Percentiles rank a stretch among this genome's conserved stretches.
These are phyloP conservation scores for Tympanuchus pallidicinctus DNA, from an alignment of 2,113 vertebrate genomes.

Conservation along the genomic window DNA sequence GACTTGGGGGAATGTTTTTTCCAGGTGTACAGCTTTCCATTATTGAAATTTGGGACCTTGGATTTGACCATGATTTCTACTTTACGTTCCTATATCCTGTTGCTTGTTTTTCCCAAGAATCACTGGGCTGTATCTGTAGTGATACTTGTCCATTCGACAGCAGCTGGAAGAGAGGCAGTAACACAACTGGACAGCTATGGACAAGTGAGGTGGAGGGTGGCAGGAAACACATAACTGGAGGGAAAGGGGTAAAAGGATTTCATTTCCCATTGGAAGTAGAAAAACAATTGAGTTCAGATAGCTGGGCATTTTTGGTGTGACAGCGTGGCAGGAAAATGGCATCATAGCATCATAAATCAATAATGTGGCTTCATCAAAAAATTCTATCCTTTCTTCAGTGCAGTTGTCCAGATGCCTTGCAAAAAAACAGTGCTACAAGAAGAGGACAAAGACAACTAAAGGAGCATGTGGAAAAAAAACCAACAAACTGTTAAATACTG, in stretches of 20 bases:
- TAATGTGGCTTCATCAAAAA: neutral
- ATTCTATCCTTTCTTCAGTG: neutral
- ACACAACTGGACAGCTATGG: neutral
- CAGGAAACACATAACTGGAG: conserved; percentile 24
- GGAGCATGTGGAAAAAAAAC: neutral
- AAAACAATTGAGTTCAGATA: neutral
- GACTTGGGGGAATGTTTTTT: neutral
- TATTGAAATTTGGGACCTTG: neutral
- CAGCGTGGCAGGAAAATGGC: neutral
- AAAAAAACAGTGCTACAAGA: neutral
- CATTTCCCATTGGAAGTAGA: neutral
- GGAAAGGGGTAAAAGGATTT: neutral
- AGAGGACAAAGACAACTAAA: neutral
- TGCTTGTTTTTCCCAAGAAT: neutral
- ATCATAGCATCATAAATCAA: neutral
- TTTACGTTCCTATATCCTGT: neutral
- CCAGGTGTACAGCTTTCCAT: neutral
- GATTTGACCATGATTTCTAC: neutral
- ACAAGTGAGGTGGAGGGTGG: neutral
- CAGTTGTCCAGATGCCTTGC: neutral
- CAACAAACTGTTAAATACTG: neutral
- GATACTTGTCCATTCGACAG: neutral
- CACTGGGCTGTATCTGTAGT: neutral
- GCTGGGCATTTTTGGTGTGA: neutral
- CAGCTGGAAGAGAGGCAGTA: neutral